Evolutionary conservation across 2,888 invertebrate species (phyloP).

Genomic region (Synanthedon formicaeformis): DNA sequence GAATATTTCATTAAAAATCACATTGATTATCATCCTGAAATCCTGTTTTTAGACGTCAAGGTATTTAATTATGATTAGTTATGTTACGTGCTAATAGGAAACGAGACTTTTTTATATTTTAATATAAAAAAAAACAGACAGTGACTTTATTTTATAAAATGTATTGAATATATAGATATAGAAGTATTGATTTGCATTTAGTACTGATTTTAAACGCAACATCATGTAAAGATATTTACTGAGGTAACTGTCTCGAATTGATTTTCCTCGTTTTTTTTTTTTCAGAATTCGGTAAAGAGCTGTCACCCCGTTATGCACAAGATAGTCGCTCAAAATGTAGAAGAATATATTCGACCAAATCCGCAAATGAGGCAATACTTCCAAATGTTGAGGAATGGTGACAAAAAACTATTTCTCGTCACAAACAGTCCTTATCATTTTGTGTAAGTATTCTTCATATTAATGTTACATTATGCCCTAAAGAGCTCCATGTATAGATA

Average conservation of each 20-base stretch:
- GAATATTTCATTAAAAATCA: conserved; percentile 91
- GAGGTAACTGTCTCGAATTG: background rate
- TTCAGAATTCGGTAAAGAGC: conserved; percentile 86
- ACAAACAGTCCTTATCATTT: conserved; percentile 97
- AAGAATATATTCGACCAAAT: conserved; percentile 84
- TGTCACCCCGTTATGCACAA: conserved; percentile 92
- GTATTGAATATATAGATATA: background rate
- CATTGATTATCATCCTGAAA: conserved; percentile 95
- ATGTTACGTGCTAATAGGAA: too few relatives aligned
- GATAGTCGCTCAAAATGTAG: conserved; percentile 84
- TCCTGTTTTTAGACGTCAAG: conserved; percentile 93
- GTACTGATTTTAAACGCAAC: background rate
- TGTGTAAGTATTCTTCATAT: conserved; percentile 75
- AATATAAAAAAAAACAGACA: background rate
- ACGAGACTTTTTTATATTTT: too few relatives aligned
- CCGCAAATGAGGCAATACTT: conserved; percentile 80
- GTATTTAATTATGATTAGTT: conserved; percentile 47
- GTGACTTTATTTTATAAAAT: background rate
- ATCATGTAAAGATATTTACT: background rate
- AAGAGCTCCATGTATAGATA: too few relatives aligned
- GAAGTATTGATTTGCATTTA: background rate
- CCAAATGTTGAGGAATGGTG: conserved; percentile 76
- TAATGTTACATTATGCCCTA: too few relatives aligned
- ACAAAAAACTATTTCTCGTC: conserved; percentile 93
- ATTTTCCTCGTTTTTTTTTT: conserved; percentile 14